Percentiles rank a stretch among this genome's conserved stretches.
phyloP scores from a whole-genome alignment of 2,113 vertebrate genomes.

The Ranitomeya imitator region DNA sequence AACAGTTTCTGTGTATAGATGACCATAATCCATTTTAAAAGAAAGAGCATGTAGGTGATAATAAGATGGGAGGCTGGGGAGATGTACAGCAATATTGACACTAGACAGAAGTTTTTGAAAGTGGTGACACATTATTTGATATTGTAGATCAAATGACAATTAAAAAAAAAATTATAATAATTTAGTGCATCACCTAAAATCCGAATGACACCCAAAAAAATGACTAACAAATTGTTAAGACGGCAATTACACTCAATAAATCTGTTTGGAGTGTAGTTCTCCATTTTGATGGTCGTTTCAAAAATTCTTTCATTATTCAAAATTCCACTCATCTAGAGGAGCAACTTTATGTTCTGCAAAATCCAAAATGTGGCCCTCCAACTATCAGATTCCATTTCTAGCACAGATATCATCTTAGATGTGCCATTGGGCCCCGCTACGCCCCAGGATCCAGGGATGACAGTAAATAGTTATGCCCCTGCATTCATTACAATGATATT shows the following conservation, averaged over 20 bases:
- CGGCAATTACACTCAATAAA: too few relatives aligned
- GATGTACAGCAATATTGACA: not conserved
- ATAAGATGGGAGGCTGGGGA: not conserved
- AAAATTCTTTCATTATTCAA: not conserved
- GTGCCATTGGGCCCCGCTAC: not conserved
- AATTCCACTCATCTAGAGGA: not conserved
- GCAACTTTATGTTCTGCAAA: not conserved
- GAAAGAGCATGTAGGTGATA: not conserved
- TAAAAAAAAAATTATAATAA: not conserved
- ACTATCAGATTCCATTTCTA: not conserved
- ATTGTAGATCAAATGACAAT: not conserved
- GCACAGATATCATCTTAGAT: not conserved
- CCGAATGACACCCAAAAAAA: not conserved
- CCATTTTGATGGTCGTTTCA: not conserved
- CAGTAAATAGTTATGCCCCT: not conserved
- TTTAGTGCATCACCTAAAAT: not conserved
- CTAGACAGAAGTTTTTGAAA: not conserved
- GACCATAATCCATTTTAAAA: not conserved
- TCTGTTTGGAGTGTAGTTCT: not conserved
- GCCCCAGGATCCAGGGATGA: not conserved
- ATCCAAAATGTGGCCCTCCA: not conserved
- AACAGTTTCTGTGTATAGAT: not conserved
- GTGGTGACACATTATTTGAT: not conserved
- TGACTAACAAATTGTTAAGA: too few relatives aligned
- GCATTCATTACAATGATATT: not conserved